Conservation (phyloP, 2,797 vertebrate species). For the Alcedo quadribrachys region DNA sequence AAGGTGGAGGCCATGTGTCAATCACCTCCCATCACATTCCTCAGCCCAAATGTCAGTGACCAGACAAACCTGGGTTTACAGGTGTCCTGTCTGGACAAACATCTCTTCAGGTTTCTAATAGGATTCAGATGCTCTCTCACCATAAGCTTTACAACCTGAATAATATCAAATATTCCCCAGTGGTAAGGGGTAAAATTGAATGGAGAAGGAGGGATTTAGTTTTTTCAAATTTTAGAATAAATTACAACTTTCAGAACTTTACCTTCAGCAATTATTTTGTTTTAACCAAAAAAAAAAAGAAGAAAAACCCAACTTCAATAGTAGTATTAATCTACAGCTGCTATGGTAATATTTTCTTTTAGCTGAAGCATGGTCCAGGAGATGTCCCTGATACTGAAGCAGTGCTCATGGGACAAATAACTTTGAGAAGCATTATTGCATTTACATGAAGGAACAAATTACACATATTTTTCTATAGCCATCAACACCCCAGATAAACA, state of each 20-base stretch:
- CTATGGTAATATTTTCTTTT: neutral
- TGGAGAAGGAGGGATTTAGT: neutral
- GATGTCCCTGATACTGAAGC: neutral
- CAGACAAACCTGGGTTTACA: slow-evolving; percentile 1
- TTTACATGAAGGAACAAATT: neutral
- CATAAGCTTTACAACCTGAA: neutral
- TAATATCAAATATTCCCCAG: neutral
- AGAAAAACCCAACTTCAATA: neutral
- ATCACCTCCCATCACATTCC: neutral
- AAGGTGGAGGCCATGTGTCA: neutral
- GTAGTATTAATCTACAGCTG: neutral
- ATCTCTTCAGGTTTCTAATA: neutral
- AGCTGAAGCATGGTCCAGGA: neutral
- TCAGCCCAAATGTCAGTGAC: neutral
- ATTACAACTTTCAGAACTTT: neutral
- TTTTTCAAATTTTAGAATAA: neutral
- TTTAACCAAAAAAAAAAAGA: neutral
- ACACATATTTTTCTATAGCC: neutral
- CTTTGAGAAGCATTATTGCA: neutral
- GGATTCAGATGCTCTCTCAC: neutral
- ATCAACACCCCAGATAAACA: neutral
- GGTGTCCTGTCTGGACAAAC: neutral
- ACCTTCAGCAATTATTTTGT: neutral
- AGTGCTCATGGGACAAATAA: neutral
- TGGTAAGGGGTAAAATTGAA: neutral